These are phyloP conservation scores for Oxyruncus cristatus DNA, from an alignment of 2,113 vertebrate species.

Conservation along the genomic window DNA sequence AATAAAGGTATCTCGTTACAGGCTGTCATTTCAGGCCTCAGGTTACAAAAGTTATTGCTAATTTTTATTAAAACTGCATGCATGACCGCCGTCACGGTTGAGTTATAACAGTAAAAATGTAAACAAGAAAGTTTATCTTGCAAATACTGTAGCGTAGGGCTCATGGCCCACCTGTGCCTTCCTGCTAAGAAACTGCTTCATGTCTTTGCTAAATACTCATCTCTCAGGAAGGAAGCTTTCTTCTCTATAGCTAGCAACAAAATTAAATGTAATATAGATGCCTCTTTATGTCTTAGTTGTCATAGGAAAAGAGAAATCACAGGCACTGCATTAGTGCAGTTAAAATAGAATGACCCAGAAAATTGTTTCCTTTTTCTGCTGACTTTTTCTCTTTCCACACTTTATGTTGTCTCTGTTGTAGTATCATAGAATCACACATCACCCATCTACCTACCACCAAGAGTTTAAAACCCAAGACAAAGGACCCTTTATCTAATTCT, in stretches of 20 bases:
- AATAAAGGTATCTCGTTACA: not conserved
- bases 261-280: not conserved
- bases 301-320: not conserved
- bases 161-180: not conserved
- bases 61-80: conserved; percentile 17
- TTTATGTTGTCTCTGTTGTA: not conserved
- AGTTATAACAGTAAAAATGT: not conserved
- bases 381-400: not conserved
- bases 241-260: not conserved
- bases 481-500: not conserved
- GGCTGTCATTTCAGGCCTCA: not conserved
- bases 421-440: not conserved
- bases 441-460: not conserved
- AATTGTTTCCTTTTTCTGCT: not conserved
- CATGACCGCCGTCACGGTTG: not conserved
- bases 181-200: not conserved
- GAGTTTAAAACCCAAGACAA: not conserved
- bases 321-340: not conserved
- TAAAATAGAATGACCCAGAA: not conserved
- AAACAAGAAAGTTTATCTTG: not conserved
- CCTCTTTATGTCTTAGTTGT: not conserved
- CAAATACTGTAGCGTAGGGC: not conserved
- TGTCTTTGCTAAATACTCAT: not conserved
- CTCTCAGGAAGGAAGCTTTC: not conserved
- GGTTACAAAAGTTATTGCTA: not conserved